A percentile compares a stretch with the other conserved stretches of the same genome.
These are phyloP conservation scores for Ivindomyrus marchei DNA, from an alignment of 2,113 vertebrate species.

Conservation along the genomic window DNA sequence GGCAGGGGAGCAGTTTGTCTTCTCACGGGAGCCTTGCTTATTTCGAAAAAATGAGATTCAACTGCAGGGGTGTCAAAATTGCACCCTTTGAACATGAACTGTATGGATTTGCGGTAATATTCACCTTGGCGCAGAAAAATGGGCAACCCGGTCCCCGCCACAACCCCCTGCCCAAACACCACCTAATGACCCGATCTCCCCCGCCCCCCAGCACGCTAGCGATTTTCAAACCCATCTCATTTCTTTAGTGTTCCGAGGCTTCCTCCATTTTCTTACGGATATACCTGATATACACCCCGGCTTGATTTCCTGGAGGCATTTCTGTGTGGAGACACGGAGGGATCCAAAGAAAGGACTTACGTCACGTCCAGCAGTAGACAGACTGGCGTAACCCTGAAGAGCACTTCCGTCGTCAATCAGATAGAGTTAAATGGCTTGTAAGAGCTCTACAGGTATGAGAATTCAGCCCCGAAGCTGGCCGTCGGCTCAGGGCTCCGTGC, in stretches of 20 bases:
- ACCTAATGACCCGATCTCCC: not conserved
- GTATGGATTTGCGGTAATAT: not conserved
- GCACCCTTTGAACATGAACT: not conserved
- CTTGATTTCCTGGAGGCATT: not conserved
- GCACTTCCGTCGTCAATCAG: not conserved
- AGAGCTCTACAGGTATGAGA: not conserved
- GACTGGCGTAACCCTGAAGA: not conserved
- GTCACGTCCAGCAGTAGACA: not conserved
- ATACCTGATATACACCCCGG: not conserved
- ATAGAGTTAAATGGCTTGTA: not conserved
- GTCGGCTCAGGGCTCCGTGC: not conserved
- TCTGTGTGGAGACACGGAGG: not conserved
- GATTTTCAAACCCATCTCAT: not conserved
- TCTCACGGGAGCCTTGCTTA: not conserved
- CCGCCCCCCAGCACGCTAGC: not conserved
- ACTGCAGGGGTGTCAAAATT: not conserved
- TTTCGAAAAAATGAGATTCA: slow-evolving; percentile 6
- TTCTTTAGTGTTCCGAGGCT: not conserved
- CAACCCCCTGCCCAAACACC: not conserved
- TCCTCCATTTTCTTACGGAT: not conserved
- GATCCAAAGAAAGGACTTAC: not conserved
- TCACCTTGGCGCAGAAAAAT: not conserved
- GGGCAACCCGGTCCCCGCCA: not conserved
- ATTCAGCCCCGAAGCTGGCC: not conserved
- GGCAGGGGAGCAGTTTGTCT: not conserved